Evolutionary conservation across 92 coral and sea anemone species (phyloP), one percentile per base, ranked within the genome.

Genomic region (Diadumene lineata): DNA sequence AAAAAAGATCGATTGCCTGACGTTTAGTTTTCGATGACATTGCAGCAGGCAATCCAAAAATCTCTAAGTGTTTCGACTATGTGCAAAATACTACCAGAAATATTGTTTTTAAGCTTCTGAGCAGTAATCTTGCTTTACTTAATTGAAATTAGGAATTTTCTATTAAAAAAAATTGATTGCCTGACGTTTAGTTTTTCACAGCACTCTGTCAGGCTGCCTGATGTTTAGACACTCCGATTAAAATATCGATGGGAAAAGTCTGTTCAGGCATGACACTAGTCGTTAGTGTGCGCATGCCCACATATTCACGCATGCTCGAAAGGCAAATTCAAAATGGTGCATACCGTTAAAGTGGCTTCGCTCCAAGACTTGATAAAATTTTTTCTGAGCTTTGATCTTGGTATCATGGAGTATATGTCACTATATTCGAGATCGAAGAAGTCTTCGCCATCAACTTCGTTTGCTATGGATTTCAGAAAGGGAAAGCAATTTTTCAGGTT

Each of bases 401-500:
- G 86, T 25, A 82, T 55, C 81, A 82, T 76, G 22, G 66, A 64
- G 62, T 76, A 57, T 11, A 82, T 81, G 8, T 81, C 81, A 26
- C 48, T 81, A n/a, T 64, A 43, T 43, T 81, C 79, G 27, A 76
- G 77, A 8, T 57, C 76, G 43, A 82, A 75, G 68, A 82, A 82
- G 32, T 82, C 87, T 61, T 82, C 87, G 13, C 87, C 87, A 75
- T 81, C 85, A 55, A 81, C 57, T 81, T 29, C 75, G 67, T 77
- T 77, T 48, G 11, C 83, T 78, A 56, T 19, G 66, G 32, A 43
- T 16, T 33, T 30, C 67, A 63, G 15, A 62, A 43, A 28, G 23
- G 2, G 23, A 38, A 18, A 50, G 21, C 22, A n/a, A 18, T 19
- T 19, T 44, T 17, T 11, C 28, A 13, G 1, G 26, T 21, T 66